Conservation (phyloP, 2,113 vertebrate genomes). For the Etheostoma spectabile region DNA sequence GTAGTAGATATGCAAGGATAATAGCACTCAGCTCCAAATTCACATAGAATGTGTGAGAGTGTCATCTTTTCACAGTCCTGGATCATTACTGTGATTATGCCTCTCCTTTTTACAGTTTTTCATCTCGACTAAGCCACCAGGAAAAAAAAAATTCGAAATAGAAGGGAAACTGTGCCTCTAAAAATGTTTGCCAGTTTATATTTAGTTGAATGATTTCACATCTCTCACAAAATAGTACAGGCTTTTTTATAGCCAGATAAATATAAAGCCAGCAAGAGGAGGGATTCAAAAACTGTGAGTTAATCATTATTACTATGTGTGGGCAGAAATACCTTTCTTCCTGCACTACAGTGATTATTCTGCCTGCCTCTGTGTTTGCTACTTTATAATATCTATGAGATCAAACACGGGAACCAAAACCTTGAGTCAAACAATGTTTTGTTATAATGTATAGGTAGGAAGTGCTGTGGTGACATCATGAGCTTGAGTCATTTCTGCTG, state of each 20-base stretch:
- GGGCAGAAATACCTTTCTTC: background rate
- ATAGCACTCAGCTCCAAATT: slow-evolving; percentile 1
- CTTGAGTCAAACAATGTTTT: slow-evolving; percentile 39
- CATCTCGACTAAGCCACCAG: background rate
- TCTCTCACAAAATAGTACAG: background rate
- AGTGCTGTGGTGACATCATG: slow-evolving; percentile 23
- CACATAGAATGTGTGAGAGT: slow-evolving; percentile 23
- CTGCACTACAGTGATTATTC: background rate
- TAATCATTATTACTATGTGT: background rate
- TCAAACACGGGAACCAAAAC: background rate
- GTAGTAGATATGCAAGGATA: background rate
- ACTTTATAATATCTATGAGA: slow-evolving; percentile 1
- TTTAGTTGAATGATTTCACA: background rate
- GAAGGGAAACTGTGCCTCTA: slow-evolving; percentile 14
- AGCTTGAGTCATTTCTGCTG: slow-evolving; percentile 63
- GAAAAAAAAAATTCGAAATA: background rate
- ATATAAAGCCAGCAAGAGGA: background rate
- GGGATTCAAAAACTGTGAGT: slow-evolving; percentile 1
- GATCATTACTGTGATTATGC: slow-evolving; percentile 43
- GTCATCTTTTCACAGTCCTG: slow-evolving; percentile 49
- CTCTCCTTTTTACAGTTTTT: slow-evolving; percentile 16
- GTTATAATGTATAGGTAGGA: background rate
- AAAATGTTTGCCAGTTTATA: background rate
- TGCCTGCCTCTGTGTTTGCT: background rate
- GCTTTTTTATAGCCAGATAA: background rate